Base-by-base conservation (phyloP, 2,888 invertebrate genomes). In the Erebia aethiops region DNA sequence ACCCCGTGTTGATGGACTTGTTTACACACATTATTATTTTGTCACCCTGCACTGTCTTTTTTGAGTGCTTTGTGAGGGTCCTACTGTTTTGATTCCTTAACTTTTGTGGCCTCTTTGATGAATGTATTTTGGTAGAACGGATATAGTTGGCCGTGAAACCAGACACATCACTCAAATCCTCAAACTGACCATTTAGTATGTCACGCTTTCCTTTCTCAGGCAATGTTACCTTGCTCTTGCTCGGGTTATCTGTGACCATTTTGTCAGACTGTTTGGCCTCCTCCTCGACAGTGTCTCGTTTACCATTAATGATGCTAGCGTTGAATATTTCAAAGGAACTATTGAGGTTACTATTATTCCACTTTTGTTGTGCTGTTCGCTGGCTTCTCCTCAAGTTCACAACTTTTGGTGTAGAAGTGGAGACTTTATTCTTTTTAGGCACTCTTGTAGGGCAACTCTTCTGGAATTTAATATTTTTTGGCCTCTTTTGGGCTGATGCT, bases 121-220 rank as follows among this genome's bases (percentile, higher is more conserved):
- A 83, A 72, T 88, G 85, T 16, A 91, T 76, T 79, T 92, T 94
- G 16, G 93, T 92, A 18, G 93, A 94, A 49, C 91, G 83, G 46
- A 94, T 93, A 74, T 94, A 94, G 77, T 91, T 93, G 2, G 92
- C 93, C 35, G 93, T 93, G 70, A 92, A 90, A 0, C 93, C 93
- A 51, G 93, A 93, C 2, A 93, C 90, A 82, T 93, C 93, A 81
- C 93, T 93, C 18, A 89, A 74, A 66, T 93, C 92, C 72, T 92
- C 92, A 82, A 88, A 90, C 67, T 89, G 86, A 10, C 89, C 88
- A 79, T 90, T 90, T 1, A 77, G 73, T 41, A 74, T 77, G 76
- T 75, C 77, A 75, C 80, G 84, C 65, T 79, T 78, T 67, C 73
- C 76, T 68, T 79, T 77, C 61, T 77, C 73, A 67, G 72, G 51